Evolutionary conservation across 35 echinoderm and acorn worm species (phyloP).

Genomic region (Apostichopus parvimensis): DNA sequence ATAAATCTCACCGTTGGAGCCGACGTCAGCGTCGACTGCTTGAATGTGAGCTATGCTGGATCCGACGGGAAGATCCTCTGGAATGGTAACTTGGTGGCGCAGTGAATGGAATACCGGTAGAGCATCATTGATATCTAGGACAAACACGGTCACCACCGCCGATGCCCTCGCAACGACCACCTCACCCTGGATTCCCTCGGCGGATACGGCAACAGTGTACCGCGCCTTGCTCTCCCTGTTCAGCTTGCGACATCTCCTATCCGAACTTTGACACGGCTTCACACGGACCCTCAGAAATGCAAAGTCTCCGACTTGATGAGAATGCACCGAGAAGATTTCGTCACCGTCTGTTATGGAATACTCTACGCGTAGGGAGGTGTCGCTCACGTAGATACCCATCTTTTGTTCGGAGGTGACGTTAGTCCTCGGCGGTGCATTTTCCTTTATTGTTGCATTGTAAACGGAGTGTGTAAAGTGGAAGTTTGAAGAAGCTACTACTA

Average conservation of each 20-base stretch:
- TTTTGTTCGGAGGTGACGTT: slow-evolving; percentile 86
- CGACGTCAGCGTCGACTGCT: slow-evolving; percentile 88
- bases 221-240: slow-evolving; percentile 77
- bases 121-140: slow-evolving; percentile 83
- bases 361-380: slow-evolving; percentile 46
- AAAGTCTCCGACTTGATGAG: slow-evolving; percentile 85
- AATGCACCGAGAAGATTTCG: slow-evolving; percentile 62
- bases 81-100: slow-evolving; percentile 63
- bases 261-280: slow-evolving; percentile 72
- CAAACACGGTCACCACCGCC: slow-evolving; percentile 54
- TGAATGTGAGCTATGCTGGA: slow-evolving; percentile 72
- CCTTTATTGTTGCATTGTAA: slow-evolving; percentile 91
- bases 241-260: slow-evolving; percentile 52
- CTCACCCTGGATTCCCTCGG: slow-evolving; percentile 34
- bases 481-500: slow-evolving; percentile 38
- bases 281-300: slow-evolving; percentile 79
- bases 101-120: slow-evolving; percentile 73
- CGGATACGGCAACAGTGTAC: slow-evolving; percentile 63
- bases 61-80: slow-evolving; percentile 78
- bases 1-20: slow-evolving; percentile 97
- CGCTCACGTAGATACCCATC: slow-evolving; percentile 85
- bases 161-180: slow-evolving; percentile 23
- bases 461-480: slow-evolving; percentile 83
- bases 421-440: slow-evolving; percentile 81
- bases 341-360: slow-evolving; percentile 41